These are phyloP conservation scores for Etia nguti DNA, from an alignment of 2,113 vertebrate species.

Conservation along the genomic window DNA sequence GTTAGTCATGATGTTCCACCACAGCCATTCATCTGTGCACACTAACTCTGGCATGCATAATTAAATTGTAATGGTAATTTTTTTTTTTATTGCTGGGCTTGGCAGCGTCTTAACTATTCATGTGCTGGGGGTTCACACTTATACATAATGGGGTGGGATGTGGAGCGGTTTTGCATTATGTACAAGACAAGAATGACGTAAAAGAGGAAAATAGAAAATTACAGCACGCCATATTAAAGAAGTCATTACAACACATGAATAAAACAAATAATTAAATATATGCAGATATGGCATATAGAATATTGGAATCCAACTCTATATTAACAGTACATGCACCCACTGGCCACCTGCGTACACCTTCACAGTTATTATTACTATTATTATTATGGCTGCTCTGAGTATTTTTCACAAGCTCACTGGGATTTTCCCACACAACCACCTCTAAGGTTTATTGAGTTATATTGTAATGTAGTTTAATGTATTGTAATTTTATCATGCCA, in stretches of 20 bases:
- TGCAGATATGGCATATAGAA: background rate
- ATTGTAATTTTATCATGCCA: background rate
- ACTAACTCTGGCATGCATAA: slow-evolving; percentile 55
- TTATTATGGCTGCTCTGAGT: background rate
- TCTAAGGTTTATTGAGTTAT: background rate
- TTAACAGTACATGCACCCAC: background rate
- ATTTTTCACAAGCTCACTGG: background rate
- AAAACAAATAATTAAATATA: background rate
- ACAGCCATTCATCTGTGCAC: slow-evolving; percentile 45
- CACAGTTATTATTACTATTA: background rate
- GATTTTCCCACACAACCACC: background rate
- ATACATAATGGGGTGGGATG: background rate
- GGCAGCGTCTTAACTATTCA: slow-evolving; percentile 38
- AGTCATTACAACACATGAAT: background rate
- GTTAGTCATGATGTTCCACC: slow-evolving; percentile 33
- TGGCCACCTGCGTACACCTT: background rate
- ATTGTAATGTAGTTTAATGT: background rate
- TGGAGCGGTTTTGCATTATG: background rate
- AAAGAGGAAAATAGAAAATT: background rate
- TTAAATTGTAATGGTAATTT: slow-evolving; percentile 60
- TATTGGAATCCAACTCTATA: background rate
- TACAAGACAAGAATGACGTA: slow-evolving; percentile 7
- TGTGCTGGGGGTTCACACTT: slow-evolving; percentile 16
- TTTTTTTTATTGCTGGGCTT: slow-evolving; percentile 29
- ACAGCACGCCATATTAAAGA: background rate